These are phyloP conservation scores for Resseliella maxima DNA, from an alignment of 2,888 invertebrate species.

Conservation along the genomic window DNA sequence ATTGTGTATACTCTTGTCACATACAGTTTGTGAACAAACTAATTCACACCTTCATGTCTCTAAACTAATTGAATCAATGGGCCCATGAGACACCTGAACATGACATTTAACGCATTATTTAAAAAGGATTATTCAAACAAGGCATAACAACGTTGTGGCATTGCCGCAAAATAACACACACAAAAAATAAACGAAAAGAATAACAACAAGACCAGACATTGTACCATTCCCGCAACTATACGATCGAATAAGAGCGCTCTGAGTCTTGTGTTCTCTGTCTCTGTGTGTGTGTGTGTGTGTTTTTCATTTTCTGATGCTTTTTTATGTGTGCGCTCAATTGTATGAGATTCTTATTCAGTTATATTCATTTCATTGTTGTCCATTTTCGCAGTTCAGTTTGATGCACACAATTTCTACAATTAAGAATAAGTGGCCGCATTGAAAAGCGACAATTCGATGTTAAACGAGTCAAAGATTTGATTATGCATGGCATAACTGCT, in stretches of 20 bases:
- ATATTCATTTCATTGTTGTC: conserved; percentile 48
- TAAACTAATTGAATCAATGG: conserved; percentile 56
- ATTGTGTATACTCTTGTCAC: conserved; percentile 1
- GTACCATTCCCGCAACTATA: neutral
- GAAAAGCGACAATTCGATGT: conserved; percentile 47
- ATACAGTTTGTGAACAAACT: conserved; percentile 53
- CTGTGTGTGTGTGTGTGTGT: neutral
- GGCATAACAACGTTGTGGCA: conserved; percentile 20
- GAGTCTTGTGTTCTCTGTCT: neutral
- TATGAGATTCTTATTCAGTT: neutral
- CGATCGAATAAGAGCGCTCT: neutral
- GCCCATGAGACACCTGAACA: conserved; percentile 56
- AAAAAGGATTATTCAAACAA: conserved; percentile 52
- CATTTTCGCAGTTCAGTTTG: conserved; percentile 22
- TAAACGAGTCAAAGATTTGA: conserved; percentile 39
- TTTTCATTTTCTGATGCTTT: neutral
- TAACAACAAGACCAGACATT: neutral
- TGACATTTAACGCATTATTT: conserved; percentile 57
- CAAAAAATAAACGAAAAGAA: too few species aligned
- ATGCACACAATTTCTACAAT: conserved; percentile 41
- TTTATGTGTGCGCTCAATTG: neutral
- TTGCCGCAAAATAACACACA: conserved; percentile 37
- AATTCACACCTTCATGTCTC: conserved; percentile 55
- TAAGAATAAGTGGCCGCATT: conserved; percentile 44
- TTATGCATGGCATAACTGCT: conserved; percentile 36